Evolutionary conservation across 2,113 vertebrate species (phyloP), one percentile per base, ranked within the genome.

Genomic region (Callorhinus ursinus): DNA sequence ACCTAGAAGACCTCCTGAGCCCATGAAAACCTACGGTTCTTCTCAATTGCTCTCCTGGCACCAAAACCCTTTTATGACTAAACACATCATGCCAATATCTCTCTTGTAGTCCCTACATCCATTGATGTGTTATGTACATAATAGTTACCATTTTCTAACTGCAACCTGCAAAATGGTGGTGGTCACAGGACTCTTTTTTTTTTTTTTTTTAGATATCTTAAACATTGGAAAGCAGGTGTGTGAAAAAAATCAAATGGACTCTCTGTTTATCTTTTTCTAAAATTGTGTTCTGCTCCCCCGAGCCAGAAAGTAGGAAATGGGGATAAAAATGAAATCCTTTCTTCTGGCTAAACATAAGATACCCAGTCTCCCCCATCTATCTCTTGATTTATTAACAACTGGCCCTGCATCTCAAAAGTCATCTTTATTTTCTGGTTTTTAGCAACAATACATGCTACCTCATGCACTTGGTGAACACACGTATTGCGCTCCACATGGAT

Each of bases 401-500:
- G 5, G 55, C 7, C 55, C 18, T 21, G 16, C 11, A 28, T 55
- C 59, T 39, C 26, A 28, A 39, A 90, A 88, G 9, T 26, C 16
- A 53, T 24, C 31, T 76, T 77, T 65, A 6, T 55, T n/a, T 92
- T 53, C 53, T 79, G 0, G 4, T 79, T 8, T 88, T 61, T 55
- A 71, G 7, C 10, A 85, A n/a, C 21, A 59, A 4, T 22, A 53
- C 9, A 55, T 22, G 7, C 10, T 4, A 24, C 12, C 11, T 46
- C 39, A 24, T 22, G 24, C 3, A 72, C 18, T 15, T 0, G 3
- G 16, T 26, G 2, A 88, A 72, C 1, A 5, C 18, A 36, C 0
- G 1, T 49, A 13, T 51, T 74, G 19, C 19, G 4, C 2, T 86
- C 1, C 42, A 1, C 7, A 10, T n/a, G 51, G 2, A 53, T 90